Base-by-base conservation (phyloP, 2,888 invertebrate genomes). In the Acanthosepion pharaonis region DNA sequence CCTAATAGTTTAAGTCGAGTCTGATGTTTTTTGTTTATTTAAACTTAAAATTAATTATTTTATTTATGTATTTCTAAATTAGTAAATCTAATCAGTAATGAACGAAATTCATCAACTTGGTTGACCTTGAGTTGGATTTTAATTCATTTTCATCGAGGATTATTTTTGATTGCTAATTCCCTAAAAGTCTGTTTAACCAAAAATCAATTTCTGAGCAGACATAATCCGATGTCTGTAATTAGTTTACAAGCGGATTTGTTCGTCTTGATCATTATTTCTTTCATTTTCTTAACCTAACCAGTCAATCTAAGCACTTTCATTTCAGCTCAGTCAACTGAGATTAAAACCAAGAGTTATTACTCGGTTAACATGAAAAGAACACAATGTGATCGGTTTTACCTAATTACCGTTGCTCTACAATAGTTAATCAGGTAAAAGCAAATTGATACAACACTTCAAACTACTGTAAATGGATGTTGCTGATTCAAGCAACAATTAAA, bases 401-500 rank as follows among this genome's bases (percentile, higher is more conserved):
- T 78, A 15, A 78, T 78, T n/a, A 78, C 6, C 11, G 11, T 33
- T 78, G 28, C 33, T 78, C 4, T 51, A 11, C 51, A 15, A 8
- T 15, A 51, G 51, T 51, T 51, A 51, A 51, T 51, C 51, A 15
- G 18, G 5, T 5, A 15, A 20, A 55, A 55, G 18, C 5, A 4
- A 55, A 55, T 55, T 15, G 20, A 20, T 55, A 20, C 55, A n/a
- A 78, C 78, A 18, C n/a, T 28, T 28, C 9, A n/a, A 78, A 78
- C 78, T n/a, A 28, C 15, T n/a, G 78, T n/a, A 28, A 78, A 78
- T n/a, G 9, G n/a, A 64, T 28, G 28, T 9, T n/a, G n/a, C n/a
- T n/a, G 78, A 78, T 78, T n/a, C 78, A 15, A 78, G n/a, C 78
- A 78, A 78, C n/a, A 78, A 78, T n/a, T 78, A 78, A n/a, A 78